Conservation (phyloP, 2,797 vertebrate species). For the Callimico goeldii region DNA sequence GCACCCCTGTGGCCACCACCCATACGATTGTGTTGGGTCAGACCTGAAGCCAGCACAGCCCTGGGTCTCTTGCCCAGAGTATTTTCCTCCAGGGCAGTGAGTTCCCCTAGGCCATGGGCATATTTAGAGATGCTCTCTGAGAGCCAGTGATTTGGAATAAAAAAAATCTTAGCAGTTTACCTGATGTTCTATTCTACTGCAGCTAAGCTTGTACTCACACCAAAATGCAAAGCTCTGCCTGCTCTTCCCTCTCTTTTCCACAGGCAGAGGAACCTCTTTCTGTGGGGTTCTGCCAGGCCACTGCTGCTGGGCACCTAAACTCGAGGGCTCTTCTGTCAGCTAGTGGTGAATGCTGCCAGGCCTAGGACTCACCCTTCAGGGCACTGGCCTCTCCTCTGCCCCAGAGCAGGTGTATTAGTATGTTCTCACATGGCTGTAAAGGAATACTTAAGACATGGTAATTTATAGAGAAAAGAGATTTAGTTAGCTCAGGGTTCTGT, state of each 20-base stretch:
- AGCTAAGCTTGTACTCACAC: not conserved
- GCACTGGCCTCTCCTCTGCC: not conserved
- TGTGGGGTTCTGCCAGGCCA: not conserved
- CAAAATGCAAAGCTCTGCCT: not conserved
- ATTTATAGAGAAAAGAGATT: not conserved
- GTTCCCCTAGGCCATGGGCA: not conserved
- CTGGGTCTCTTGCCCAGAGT: not conserved
- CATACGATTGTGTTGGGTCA: not conserved
- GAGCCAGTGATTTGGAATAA: not conserved
- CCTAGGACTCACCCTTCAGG: not conserved
- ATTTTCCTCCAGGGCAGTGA: not conserved
- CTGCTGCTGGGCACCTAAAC: not conserved
- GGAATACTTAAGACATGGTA: not conserved
- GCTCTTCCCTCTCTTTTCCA: not conserved
- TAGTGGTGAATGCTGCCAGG: not conserved
- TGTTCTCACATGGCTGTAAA: not conserved
- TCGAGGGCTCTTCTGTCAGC: not conserved
- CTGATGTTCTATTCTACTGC: not conserved
- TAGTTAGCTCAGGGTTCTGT: not conserved
- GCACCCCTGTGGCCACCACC: not conserved
- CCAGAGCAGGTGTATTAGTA: not conserved
- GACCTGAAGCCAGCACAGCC: not conserved
- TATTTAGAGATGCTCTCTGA: not conserved
- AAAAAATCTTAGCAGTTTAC: not conserved
- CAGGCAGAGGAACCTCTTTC: not conserved